A percentile compares a stretch with the other conserved stretches of the same genome.
These are phyloP conservation scores for Oncorhynchus tshawytscha DNA, from an alignment of 2,113 vertebrate genomes.

Conservation along the genomic window DNA sequence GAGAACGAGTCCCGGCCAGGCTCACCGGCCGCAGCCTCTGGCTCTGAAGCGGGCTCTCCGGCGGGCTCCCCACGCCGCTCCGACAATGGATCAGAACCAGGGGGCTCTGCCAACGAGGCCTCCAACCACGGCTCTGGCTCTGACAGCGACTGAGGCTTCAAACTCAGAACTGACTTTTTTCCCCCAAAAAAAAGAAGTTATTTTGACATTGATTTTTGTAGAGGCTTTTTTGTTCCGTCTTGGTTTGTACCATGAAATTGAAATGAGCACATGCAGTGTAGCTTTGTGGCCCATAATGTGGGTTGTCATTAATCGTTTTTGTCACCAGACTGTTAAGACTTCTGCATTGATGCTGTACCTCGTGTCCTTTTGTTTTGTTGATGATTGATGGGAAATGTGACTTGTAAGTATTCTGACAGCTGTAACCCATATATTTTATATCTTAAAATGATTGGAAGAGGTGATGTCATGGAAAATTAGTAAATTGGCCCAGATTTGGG, in stretches of 20 bases:
- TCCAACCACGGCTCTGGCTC: slow-evolving; percentile 84
- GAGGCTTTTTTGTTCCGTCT: slow-evolving; percentile 33
- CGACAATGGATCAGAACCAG: slow-evolving; percentile 83
- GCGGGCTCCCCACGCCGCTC: slow-evolving; percentile 73
- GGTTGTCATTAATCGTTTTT: slow-evolving; percentile 15
- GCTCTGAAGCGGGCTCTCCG: slow-evolving; percentile 73
- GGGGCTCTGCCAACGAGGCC: slow-evolving; percentile 82
- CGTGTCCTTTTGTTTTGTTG: slow-evolving; percentile 23
- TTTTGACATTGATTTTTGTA: slow-evolving; percentile 33
- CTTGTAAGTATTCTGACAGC: slow-evolving; percentile 9
- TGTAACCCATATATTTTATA: slow-evolving; percentile 18
- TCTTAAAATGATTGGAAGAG: neutral
- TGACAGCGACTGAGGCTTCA: slow-evolving; percentile 84
- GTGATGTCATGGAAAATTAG: slow-evolving; percentile 3
- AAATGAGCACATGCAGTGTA: slow-evolving; percentile 12
- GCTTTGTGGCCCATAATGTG: slow-evolving; percentile 6
- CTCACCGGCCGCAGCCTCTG: slow-evolving; percentile 79
- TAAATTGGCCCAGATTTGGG: neutral
- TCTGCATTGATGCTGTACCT: slow-evolving; percentile 15
- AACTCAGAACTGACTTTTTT: slow-evolving; percentile 6
- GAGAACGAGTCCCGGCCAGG: slow-evolving; percentile 82
- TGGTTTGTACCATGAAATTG: neutral
- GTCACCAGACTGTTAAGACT: neutral
- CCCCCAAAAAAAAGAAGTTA: neutral
- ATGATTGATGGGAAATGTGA: slow-evolving; percentile 8